Percentiles rank a stretch among this genome's conserved stretches.
phyloP scores from a whole-genome alignment of 1,140 invertebrate genomes.

The Nymphalis io region DNA sequence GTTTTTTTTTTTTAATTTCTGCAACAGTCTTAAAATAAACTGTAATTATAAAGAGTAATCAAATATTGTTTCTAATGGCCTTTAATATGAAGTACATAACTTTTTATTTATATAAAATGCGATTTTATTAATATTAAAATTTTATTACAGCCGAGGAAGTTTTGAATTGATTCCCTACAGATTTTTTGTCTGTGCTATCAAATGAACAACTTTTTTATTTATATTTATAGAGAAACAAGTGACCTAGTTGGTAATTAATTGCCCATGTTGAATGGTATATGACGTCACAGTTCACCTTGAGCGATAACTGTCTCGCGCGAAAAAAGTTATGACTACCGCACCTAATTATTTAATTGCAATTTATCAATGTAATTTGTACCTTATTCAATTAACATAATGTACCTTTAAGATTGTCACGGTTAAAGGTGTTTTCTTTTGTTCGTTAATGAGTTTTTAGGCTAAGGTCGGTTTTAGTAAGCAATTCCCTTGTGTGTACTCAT shows the following conservation, averaged over 20 bases:
- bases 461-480: neutral
- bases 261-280: conserved; percentile 1
- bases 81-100: no score
- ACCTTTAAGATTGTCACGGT: neutral
- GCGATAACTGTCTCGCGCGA: conserved; percentile 3
- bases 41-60: no score
- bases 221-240: neutral
- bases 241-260: conserved; percentile 12
- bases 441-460: neutral
- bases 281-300: conserved; percentile 12
- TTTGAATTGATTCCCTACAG: neutral
- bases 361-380: neutral
- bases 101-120: no score
- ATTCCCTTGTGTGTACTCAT: neutral
- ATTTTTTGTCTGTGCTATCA: neutral
- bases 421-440: conserved; percentile 4
- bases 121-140: no score
- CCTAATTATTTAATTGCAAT: neutral
- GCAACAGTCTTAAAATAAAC: no score
- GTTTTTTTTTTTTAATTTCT: no score
- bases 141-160: no score
- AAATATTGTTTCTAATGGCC: no score
- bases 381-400: neutral
- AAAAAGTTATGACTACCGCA: conserved; percentile 12
- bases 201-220: neutral